A percentile compares a stretch with the other conserved stretches of the same genome.
Conservation (phyloP, 2,113 vertebrate species). For the Oreotragus oreotragus region DNA sequence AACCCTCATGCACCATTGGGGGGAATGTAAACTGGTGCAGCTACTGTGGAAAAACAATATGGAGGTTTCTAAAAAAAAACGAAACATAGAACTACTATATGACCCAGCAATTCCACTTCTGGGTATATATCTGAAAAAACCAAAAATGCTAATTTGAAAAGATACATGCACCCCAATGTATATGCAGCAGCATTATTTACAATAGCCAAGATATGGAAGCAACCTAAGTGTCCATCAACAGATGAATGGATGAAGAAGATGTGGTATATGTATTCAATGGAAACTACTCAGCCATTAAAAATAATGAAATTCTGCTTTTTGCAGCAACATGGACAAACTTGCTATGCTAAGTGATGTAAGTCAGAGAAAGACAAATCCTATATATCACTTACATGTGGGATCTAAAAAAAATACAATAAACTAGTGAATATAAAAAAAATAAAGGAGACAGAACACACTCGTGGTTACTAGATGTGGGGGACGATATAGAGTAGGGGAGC, state of each 20-base stretch:
- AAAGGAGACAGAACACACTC: not conserved
- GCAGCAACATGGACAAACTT: not conserved
- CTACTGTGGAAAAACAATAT: not conserved
- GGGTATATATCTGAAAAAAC: not conserved
- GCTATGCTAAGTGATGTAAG: not conserved
- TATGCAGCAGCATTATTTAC: not conserved
- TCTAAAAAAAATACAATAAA: not conserved
- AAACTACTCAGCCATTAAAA: not conserved
- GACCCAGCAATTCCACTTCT: not conserved
- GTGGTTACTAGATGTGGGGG: not conserved
- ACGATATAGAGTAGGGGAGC: not conserved
- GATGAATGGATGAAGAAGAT: not conserved
- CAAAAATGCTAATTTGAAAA: not conserved
- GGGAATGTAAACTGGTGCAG: not conserved
- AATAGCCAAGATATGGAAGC: not conserved
- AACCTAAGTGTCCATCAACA: not conserved
- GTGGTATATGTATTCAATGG: not conserved
- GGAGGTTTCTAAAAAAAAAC: not conserved
- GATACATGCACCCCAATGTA: not conserved
- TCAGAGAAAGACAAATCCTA: not conserved
- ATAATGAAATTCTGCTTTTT: not conserved
- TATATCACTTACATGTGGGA: not conserved
- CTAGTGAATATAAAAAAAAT: not conserved
- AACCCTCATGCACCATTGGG: not conserved
- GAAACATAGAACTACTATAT: not conserved